Evolutionary conservation across 2,888 invertebrate genomes (phyloP), one percentile per base, ranked within the genome.

Genomic region (Drosophila infuscata): DNA sequence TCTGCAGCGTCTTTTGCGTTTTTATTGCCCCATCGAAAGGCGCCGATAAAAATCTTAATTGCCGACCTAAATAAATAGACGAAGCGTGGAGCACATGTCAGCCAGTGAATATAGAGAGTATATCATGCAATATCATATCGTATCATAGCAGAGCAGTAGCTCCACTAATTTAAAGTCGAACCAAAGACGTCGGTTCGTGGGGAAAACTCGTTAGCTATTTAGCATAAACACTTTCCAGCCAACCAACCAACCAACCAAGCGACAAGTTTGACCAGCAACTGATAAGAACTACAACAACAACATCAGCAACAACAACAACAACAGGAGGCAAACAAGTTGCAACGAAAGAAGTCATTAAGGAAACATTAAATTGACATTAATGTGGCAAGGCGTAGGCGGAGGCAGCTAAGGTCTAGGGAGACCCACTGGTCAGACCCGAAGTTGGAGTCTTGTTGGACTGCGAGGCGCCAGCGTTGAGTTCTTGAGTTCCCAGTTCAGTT

Each of bases 341-440:
- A 86, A 71, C 72, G 78, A 76, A 82, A 80, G 81, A 88, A 85
- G 89, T 91, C 91, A 92, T 91, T 91, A 91, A 87, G 91, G 91
- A 91, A 91, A 90, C 91, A 91, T 91, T 92, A 91, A 89, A 91
- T 90, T 91, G 91, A 92, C 91, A 91, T 90, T 92, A 91, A 89
- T 88, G 83, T 84, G 70, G 65, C 15, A 38, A 43, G 68, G 58
- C 56, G 48, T 6, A 63, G 76, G 36, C 59, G 43, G 43, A 57
- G 68, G 9, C 35, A 20, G 52, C 17, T 35, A 15, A 11, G 5
- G 32, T 32, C 29, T n/a, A 30, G 38, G 12, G 30, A 51, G 33
- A 8, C 49, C 68, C 54, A 56, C 53, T 64, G 79, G 79, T 69
- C 74, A 79, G 65, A 41, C 48, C 56, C 43, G 41, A 11, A 36